Percentiles rank a stretch among this genome's conserved stretches.
These are phyloP conservation scores for Piprites chloris DNA, from an alignment of 2,113 vertebrate species.

Conservation along the genomic window DNA sequence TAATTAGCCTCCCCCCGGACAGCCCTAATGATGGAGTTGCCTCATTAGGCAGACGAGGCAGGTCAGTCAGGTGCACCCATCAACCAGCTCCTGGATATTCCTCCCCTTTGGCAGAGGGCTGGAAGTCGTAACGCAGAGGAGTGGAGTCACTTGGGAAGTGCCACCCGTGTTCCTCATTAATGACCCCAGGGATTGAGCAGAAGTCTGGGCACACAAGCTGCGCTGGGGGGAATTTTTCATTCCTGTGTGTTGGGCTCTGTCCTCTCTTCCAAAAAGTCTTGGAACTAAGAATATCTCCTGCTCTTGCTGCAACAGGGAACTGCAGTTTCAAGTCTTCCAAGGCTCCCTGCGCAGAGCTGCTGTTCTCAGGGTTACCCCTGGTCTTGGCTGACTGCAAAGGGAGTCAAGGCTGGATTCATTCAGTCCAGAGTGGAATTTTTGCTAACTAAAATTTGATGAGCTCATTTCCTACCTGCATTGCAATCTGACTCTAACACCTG, in stretches of 20 bases:
- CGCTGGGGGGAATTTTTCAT: neutral
- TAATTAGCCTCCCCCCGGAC: neutral
- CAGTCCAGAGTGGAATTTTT: neutral
- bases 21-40: neutral
- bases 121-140: neutral
- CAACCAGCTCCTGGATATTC: neutral
- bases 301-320: neutral
- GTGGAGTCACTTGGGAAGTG: neutral
- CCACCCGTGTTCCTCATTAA: neutral
- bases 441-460: neutral
- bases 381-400: neutral
- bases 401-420: neutral
- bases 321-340: neutral
- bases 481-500: constrained; percentile 24
- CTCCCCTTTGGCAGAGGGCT: neutral
- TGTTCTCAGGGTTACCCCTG: neutral
- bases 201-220: accelerated
- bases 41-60: neutral
- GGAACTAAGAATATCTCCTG: neutral
- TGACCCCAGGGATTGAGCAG: neutral
- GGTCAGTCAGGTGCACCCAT: neutral
- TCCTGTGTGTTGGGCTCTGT: neutral
- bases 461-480: constrained; percentile 31
- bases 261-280: neutral
- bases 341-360: neutral